These are phyloP conservation scores for Prosopocoilus inquinatus DNA, from an alignment of 2,888 invertebrate species.

Conservation along the genomic window DNA sequence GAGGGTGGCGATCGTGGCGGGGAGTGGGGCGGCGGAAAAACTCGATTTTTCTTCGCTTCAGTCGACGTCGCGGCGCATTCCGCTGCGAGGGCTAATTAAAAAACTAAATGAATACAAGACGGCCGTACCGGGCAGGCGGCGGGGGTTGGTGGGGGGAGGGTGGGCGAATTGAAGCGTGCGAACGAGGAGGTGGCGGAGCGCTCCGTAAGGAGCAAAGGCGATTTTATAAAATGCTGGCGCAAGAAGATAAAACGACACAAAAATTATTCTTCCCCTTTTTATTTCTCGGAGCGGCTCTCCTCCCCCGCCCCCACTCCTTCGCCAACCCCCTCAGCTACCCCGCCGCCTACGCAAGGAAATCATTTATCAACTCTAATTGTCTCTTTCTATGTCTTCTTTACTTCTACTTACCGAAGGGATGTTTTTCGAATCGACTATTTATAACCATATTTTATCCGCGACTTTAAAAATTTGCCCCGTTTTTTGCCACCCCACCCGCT, in stretches of 20 bases:
- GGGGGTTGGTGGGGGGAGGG: not conserved
- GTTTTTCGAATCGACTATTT: conserved; percentile 15
- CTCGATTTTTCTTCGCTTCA: too few relatives aligned
- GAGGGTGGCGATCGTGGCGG: too few relatives aligned
- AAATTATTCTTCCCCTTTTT: conserved; percentile 46
- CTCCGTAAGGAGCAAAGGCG: conserved; percentile 40
- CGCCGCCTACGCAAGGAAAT: conserved; percentile 28
- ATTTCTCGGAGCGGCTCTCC: conserved; percentile 29
- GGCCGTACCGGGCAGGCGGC: not conserved
- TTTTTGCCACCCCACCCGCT: too few relatives aligned
- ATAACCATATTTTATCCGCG: conserved; percentile 16
- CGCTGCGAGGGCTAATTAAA: not conserved
- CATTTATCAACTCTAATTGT: conserved; percentile 48
- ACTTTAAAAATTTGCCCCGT: too few relatives aligned
- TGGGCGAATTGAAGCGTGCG: conserved; percentile 25
- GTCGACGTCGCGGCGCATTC: too few relatives aligned
- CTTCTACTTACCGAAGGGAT: conserved; percentile 3
- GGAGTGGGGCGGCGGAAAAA: too few relatives aligned
- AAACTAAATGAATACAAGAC: conserved; percentile 5
- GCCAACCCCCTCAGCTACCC: conserved; percentile 1
- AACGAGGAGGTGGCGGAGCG: conserved; percentile 29
- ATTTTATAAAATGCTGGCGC: conserved; percentile 47
- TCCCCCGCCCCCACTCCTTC: not conserved
- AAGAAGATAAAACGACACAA: conserved; percentile 47
- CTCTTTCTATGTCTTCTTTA: conserved; percentile 39